Conservation (phyloP, 2,888 invertebrate species). For the Ametastegia equiseti region DNA sequence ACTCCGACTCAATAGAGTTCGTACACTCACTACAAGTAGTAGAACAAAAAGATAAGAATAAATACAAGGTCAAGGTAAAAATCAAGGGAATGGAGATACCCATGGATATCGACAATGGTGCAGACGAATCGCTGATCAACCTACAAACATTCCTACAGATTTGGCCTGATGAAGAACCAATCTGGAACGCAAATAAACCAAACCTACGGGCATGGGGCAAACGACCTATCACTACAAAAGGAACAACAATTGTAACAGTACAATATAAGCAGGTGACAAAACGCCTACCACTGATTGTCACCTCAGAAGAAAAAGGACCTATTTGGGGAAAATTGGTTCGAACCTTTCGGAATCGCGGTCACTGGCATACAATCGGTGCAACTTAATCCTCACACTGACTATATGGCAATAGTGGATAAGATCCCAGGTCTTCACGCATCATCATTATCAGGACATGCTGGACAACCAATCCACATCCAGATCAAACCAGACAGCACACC, state of each 20-base stretch:
- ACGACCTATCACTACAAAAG: constrained; percentile 1
- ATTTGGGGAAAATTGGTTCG: constrained; percentile 14
- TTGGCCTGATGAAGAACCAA: constrained; percentile 40
- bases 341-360: background rate
- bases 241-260: constrained; percentile 25
- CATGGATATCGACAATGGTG: constrained; percentile 50
- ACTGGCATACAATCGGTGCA: background rate
- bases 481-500: constrained; percentile 14
- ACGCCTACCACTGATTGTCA: constrained; percentile 47
- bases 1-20: background rate
- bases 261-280: constrained; percentile 16
- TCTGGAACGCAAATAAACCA: constrained; percentile 17
- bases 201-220: constrained; percentile 39
- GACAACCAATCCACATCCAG: constrained; percentile 31
- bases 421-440: background rate
- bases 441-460: background rate
- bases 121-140: constrained; percentile 49
- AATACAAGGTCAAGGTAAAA: background rate
- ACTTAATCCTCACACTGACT: background rate
- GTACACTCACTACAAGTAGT: constrained; percentile 33
- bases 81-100: constrained; percentile 39
- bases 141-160: constrained; percentile 46
- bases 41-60: background rate
- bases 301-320: background rate
- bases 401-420: background rate